Evolutionary conservation across 2,888 invertebrate species (phyloP).

Genomic region (Drosophila sordidula): DNA sequence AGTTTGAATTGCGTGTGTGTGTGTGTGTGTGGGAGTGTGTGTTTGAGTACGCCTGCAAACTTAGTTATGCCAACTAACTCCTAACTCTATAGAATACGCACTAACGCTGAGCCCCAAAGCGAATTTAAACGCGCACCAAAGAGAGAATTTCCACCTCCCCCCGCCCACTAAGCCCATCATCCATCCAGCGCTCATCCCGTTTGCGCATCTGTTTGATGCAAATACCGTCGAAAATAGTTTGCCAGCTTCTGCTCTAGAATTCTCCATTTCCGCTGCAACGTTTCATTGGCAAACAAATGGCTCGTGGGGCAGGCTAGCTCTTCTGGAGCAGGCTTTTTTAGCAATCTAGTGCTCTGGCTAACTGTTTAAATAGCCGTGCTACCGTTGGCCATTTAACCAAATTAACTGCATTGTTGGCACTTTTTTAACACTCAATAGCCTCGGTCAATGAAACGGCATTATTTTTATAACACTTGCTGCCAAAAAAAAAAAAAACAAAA

Average conservation of each 20-base stretch:
- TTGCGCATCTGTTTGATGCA: conserved; percentile 65
- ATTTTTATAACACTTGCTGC: conserved; percentile 29
- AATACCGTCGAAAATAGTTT: conserved; percentile 63
- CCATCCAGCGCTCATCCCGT: conserved; percentile 51
- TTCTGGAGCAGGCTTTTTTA: neutral
- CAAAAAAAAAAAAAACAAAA: conserved; percentile 7
- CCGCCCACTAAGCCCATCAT: conserved; percentile 4
- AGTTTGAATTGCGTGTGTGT: conserved; percentile 34
- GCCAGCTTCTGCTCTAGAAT: conserved; percentile 20
- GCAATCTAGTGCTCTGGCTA: conserved; percentile 11
- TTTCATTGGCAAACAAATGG: conserved; percentile 47
- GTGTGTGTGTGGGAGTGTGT: neutral
- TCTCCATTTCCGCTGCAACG: conserved; percentile 31
- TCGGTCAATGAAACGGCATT: conserved; percentile 30
- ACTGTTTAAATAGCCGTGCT: conserved; percentile 44
- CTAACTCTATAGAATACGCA: conserved; percentile 30
- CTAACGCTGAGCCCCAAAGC: conserved; percentile 32
- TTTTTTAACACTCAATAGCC: conserved; percentile 23
- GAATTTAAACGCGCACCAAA: conserved; percentile 58
- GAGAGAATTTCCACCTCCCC: neutral
- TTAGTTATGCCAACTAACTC: conserved; percentile 67
- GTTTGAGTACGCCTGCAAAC: conserved; percentile 38
- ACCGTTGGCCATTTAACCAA: conserved; percentile 55
- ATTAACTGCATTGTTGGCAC: conserved; percentile 55
- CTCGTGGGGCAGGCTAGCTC: conserved; percentile 2